These are phyloP conservation scores for Mantis religiosa DNA, from an alignment of 2,888 invertebrate genomes.

Conservation along the genomic window DNA sequence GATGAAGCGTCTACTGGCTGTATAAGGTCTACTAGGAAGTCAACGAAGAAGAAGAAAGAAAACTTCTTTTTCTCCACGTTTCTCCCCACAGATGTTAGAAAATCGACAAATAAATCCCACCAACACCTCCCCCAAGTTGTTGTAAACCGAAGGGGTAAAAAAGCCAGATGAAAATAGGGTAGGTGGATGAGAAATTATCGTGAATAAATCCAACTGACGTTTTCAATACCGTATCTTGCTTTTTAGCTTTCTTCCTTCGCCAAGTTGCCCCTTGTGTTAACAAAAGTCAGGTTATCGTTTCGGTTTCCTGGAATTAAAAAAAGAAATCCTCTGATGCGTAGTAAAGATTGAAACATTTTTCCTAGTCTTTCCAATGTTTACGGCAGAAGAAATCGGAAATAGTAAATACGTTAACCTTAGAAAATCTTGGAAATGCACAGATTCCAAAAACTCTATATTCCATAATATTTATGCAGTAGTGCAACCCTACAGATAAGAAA, in stretches of 20 bases:
- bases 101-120: background rate
- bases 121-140: background rate
- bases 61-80: background rate
- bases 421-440: too few relatives aligned
- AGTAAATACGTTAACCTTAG: too few relatives aligned
- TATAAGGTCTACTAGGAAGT: background rate
- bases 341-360: background rate
- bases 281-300: background rate
- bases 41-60: background rate
- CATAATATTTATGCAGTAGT: too few relatives aligned
- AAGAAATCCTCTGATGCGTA: background rate
- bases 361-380: too few relatives aligned
- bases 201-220: background rate
- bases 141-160: background rate
- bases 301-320: background rate
- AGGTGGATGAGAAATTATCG: background rate
- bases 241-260: background rate
- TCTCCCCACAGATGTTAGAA: background rate
- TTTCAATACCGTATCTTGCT: background rate
- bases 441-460: too few relatives aligned
- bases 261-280: background rate
- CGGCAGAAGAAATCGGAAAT: too few relatives aligned
- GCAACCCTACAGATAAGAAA: too few relatives aligned
- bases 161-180: background rate
- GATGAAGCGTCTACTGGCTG: background rate